Base-by-base conservation (phyloP, 2,888 invertebrate genomes). In the Netelia virgata region DNA sequence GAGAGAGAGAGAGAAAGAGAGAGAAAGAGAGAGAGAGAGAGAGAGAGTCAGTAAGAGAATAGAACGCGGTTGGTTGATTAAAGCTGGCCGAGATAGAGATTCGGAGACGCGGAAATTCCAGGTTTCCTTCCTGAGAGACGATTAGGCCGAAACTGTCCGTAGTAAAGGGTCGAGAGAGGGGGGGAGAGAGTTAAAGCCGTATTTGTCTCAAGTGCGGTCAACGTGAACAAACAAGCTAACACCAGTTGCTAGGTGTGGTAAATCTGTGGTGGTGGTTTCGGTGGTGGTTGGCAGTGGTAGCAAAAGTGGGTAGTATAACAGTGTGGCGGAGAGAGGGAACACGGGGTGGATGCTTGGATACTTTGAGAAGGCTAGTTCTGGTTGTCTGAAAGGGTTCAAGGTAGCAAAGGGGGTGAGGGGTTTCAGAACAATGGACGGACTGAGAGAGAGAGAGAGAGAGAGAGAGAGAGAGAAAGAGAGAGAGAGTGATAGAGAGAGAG, bases 201-300 rank as follows among this genome's bases (percentile, higher is more conserved):
- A 93, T 93, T 93, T 92, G 87, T 91, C 89, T 89, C 92, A 90
- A 90, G 91, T 90, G 91, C 91, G 89, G 90, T 90, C 89, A 90
- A 90, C 92, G 89, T 90, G 88, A 91, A 92, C 91, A 92, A 92
- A 93, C 92, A 93, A 93, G 93, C 93, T 91, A 92, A 93, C 92
- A 93, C 90, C 92, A 92, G 92, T 93, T 93, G 92, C 92, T 92
- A 84, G 83, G 82, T 84, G 82, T 87, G 82, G 82, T 83, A 76
- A 85, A 82, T 84, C 77, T 79, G 85, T 87, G 86, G 81, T 81
- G 68, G 82, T 83, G 81, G 76, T 76, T 43, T 70, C 77, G 75
- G 76, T 72, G 72, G 69, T 41, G 53, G 61, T 70, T 76, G 63
- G 63, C 68, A 55, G 74, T 50, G 68, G 64, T 80, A 59, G 18